phyloP scores from a whole-genome alignment of 2,797 vertebrate species.

The Phylloscopus collybita region DNA sequence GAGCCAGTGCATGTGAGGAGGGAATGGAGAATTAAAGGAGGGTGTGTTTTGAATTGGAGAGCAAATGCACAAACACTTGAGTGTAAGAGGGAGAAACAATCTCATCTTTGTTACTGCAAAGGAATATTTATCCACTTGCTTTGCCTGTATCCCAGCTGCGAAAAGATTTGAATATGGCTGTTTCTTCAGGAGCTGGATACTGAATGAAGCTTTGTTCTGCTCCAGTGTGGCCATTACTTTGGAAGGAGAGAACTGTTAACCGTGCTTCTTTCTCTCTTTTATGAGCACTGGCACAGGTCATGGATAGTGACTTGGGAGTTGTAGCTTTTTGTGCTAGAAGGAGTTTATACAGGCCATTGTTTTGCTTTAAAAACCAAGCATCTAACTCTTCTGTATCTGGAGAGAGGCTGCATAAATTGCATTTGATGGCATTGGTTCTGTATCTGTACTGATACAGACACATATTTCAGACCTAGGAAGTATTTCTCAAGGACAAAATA shows the following conservation, averaged over 20 bases:
- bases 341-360: too few species aligned
- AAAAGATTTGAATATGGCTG: not conserved
- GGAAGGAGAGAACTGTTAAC: not conserved
- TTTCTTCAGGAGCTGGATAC: not conserved
- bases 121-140: not conserved
- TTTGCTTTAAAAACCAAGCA: not conserved
- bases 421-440: not conserved
- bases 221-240: accelerated
- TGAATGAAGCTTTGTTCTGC: not conserved
- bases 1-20: not conserved
- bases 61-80: not conserved
- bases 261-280: not conserved
- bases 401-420: not conserved
- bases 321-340: too few species aligned
- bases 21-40: not conserved
- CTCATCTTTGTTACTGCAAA: not conserved
- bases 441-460: not conserved
- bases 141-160: not conserved
- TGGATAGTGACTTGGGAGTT: too few species aligned
- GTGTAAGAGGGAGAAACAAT: not conserved
- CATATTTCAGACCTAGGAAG: not conserved
- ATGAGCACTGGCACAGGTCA: accelerated
- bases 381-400: not conserved
- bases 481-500: not conserved
- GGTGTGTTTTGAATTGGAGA: not conserved